Evolutionary conservation across 2,797 vertebrate genomes (phyloP), one percentile per base, ranked within the genome.

Genomic region (Sebastes trivittatus): DNA sequence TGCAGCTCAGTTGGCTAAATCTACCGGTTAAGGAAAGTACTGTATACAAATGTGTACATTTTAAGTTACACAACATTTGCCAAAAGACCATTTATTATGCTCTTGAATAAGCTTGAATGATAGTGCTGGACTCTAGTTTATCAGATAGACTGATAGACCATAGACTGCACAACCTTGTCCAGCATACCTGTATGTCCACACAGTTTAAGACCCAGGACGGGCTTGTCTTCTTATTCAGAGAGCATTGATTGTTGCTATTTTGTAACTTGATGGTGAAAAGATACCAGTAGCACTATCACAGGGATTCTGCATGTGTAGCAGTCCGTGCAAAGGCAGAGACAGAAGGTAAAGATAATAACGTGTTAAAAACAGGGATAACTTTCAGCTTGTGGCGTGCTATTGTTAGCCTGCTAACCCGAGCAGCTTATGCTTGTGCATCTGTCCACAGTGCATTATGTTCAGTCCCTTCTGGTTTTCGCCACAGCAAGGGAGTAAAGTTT

Each of bases 361-460:
- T 82, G 87, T 80, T 75, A 80, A 64, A 84, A 73, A 64, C 30
- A 7, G 16, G 30, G 72, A 54, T 78, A 16, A 64, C 67, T 49
- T 90, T 81, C 60, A 55, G 69, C 75, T 67, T 11, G 73, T 72
- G 66, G 22, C 2, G 23, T 6, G 69, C 76, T 79, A 54, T 81
- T 84, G 85, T 89, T 82, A 80, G 82, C 82, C 66, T 65, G 79
- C 68, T 84, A 85, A 72, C 79, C 64, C 63, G 6, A 46, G 55
- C 72, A 85, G 85, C 85, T 68, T 84, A 73, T 84, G 84, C 67
- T 73, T 30, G 58, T 81, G 23, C 85, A 85, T 75, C 82, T 88
- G 82, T 64, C 79, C 82, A 68, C 77, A 58, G 66, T 46, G 23
- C 87, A 81, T 67, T 60, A 75, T 85, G 85, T 75, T 86, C 73